A percentile compares a stretch with the other conserved stretches of the same genome.
These are phyloP conservation scores for Hippocampus mohnikei DNA, from an alignment of 2,113 vertebrate species.

Conservation along the genomic window DNA sequence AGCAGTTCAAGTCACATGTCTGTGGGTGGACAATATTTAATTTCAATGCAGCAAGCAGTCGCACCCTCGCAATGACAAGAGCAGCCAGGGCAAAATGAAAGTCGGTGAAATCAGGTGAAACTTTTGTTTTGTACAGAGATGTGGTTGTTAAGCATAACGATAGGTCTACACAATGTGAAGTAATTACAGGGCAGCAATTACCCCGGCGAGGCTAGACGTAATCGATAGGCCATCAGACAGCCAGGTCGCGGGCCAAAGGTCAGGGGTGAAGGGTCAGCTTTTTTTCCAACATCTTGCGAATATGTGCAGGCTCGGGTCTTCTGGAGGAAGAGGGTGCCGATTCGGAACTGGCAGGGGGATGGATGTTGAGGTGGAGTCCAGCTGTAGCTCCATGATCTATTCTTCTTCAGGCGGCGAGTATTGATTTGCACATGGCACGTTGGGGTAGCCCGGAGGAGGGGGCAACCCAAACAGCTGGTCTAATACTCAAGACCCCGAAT, in stretches of 20 bases:
- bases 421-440: slow-evolving; percentile 61
- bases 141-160: slow-evolving; percentile 2
- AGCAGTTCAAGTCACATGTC: slow-evolving; percentile 22
- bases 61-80: background rate
- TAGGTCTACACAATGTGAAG: slow-evolving; percentile 55
- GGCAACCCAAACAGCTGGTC: slow-evolving; percentile 56
- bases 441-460: slow-evolving; percentile 56
- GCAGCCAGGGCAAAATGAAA: background rate
- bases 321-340: slow-evolving; percentile 63
- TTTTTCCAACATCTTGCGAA: slow-evolving; percentile 38
- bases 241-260: slow-evolving; percentile 64
- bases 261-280: slow-evolving; percentile 65
- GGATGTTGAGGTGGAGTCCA: slow-evolving; percentile 49
- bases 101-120: background rate
- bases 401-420: slow-evolving; percentile 54
- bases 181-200: slow-evolving; percentile 70
- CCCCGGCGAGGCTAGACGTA: slow-evolving; percentile 69
- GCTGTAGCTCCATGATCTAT: slow-evolving; percentile 51
- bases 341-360: slow-evolving; percentile 58
- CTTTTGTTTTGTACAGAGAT: background rate
- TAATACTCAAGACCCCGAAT: slow-evolving; percentile 42
- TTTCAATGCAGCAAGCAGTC: background rate
- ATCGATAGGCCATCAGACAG: slow-evolving; percentile 81
- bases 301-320: slow-evolving; percentile 38
- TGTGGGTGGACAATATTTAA: background rate